Conservation (phyloP, 2,113 vertebrate species). For the Asarcornis scutulata region DNA sequence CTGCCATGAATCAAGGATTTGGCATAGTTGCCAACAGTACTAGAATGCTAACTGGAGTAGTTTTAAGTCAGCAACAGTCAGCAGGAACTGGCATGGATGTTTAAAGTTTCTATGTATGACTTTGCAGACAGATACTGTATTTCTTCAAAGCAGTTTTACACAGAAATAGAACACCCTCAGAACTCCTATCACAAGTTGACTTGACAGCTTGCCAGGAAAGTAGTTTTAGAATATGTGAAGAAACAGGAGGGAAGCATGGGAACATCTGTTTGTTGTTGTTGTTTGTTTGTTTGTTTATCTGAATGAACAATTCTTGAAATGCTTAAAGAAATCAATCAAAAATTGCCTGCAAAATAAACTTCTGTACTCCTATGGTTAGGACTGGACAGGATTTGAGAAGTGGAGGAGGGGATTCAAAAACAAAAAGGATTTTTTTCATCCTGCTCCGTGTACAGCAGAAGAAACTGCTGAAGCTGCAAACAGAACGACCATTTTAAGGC, state of each 20-base stretch:
- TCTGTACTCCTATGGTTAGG: background rate
- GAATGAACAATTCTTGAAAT: background rate
- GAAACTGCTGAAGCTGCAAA: conserved; percentile 21
- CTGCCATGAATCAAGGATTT: background rate
- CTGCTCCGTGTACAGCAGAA: background rate
- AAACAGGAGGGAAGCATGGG: background rate
- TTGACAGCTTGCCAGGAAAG: background rate
- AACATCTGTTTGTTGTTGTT: background rate
- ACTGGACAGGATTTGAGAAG: background rate
- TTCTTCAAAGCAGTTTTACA: conserved; percentile 9
- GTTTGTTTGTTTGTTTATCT: background rate
- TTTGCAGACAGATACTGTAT: background rate
- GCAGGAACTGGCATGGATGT: background rate
- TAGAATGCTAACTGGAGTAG: background rate
- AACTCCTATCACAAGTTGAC: background rate
- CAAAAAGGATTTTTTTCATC: conserved; percentile 23
- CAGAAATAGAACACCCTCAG: background rate
- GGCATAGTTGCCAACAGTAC: background rate
- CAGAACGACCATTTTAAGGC: conserved; percentile 13
- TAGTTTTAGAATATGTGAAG: background rate
- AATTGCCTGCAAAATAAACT: background rate
- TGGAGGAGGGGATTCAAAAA: background rate
- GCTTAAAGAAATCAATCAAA: background rate
- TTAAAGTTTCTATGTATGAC: background rate
- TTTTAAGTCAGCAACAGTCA: conserved; percentile 16